Percentiles rank a stretch among this genome's conserved stretches.
These are phyloP conservation scores for Callipepla squamata DNA, from an alignment of 2,113 vertebrate species.

Conservation along the genomic window DNA sequence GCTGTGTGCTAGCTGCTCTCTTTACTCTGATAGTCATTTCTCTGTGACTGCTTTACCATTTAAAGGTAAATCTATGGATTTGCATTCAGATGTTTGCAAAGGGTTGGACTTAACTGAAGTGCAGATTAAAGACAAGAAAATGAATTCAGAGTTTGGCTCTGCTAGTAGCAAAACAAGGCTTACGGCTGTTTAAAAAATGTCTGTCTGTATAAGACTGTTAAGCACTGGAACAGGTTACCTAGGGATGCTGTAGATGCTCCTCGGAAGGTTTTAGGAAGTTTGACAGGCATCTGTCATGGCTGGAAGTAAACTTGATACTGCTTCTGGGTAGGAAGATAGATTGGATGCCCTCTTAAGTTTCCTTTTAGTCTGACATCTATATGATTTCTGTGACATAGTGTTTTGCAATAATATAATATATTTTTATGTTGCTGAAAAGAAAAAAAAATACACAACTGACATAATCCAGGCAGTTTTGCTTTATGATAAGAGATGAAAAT, in stretches of 20 bases:
- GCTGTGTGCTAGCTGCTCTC: neutral
- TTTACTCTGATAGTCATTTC: neutral
- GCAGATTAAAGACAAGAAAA: neutral
- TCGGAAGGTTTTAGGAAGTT: neutral
- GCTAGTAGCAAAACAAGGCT: neutral
- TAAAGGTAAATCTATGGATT: neutral
- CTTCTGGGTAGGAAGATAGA: neutral
- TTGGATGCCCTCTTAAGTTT: neutral
- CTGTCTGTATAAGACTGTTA: neutral
- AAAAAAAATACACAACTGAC: neutral
- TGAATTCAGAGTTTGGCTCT: neutral
- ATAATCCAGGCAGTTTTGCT: constrained; percentile 23
- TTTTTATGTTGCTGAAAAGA: neutral
- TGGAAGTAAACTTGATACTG: neutral
- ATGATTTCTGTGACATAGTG: neutral
- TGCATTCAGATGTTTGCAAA: neutral
- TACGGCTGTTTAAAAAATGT: neutral
- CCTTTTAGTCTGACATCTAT: neutral
- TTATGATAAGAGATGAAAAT: constrained; percentile 22
- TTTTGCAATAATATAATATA: neutral
- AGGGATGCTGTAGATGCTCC: neutral
- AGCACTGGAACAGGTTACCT: neutral
- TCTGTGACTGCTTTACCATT: neutral
- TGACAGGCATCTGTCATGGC: neutral
- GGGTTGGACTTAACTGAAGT: neutral